A percentile compares a stretch with the other conserved stretches of the same genome.
Conservation (phyloP, 2,797 vertebrate species). For the Atherinosoma microstoma region DNA sequence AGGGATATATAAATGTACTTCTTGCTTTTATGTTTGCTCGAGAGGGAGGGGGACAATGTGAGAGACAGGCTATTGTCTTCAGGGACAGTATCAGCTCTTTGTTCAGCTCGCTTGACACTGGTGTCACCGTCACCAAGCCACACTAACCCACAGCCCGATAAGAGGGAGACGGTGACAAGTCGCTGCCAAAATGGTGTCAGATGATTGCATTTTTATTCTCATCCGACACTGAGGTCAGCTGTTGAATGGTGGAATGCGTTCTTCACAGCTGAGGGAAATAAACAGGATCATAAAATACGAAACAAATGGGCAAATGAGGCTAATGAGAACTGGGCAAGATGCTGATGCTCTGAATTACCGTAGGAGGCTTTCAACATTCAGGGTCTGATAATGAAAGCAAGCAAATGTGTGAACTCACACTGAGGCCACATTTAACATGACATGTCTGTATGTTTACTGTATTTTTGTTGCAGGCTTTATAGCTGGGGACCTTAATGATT, state of each 20-base stretch:
- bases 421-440: neutral
- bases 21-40: constrained; percentile 28
- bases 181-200: constrained; percentile 25
- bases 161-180: constrained; percentile 15
- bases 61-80: constrained; percentile 66
- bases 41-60: constrained; percentile 40
- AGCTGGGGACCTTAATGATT: neutral
- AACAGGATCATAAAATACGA: constrained; percentile 23
- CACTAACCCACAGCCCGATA: constrained; percentile 36
- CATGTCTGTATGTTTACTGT: neutral
- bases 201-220: constrained; percentile 25
- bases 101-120: constrained; percentile 64
- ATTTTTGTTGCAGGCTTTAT: neutral
- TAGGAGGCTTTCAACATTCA: neutral
- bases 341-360: neutral
- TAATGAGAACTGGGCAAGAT: constrained; percentile 1
- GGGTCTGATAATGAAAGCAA: constrained; percentile 6
- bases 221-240: constrained; percentile 16
- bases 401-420: neutral
- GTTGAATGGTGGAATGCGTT: constrained; percentile 14
- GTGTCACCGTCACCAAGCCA: constrained; percentile 61
- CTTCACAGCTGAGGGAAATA: constrained; percentile 9
- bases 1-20: constrained; percentile 34
- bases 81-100: constrained; percentile 66
- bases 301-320: constrained; percentile 12